Evolutionary conservation across 2,888 invertebrate species (phyloP).

Genomic region (Luperina nickerlii): DNA sequence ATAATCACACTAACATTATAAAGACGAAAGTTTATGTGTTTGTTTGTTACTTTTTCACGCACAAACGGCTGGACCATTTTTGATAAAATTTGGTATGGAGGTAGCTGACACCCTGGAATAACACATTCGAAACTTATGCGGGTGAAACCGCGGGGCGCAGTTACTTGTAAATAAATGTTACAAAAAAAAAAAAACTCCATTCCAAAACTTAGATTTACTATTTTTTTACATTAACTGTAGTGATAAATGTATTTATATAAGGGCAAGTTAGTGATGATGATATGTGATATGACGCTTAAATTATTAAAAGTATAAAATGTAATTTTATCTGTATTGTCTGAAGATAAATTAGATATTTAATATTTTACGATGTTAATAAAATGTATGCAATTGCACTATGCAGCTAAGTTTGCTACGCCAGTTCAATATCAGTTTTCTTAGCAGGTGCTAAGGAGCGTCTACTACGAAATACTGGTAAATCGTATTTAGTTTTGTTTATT

Average conservation of each 20-base stretch:
- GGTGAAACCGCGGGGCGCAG: too few species aligned
- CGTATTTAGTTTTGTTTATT: background rate
- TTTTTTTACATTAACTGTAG: too few species aligned
- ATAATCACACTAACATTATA: background rate
- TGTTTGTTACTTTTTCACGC: too few species aligned
- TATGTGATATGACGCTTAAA: background rate
- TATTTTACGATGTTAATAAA: background rate
- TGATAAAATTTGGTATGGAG: too few species aligned
- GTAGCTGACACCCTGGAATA: too few species aligned
- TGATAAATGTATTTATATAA: too few species aligned
- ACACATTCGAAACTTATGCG: too few species aligned
- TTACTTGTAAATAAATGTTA: background rate
- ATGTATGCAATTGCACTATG: background rate
- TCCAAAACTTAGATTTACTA: too few species aligned
- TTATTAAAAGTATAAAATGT: background rate
- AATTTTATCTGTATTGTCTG: background rate
- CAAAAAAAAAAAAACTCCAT: too few species aligned
- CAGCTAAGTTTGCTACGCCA: background rate
- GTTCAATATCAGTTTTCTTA: conserved; percentile 3
- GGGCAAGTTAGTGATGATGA: background rate
- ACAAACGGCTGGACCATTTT: too few species aligned
- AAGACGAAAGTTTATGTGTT: too few species aligned
- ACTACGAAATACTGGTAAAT: background rate
- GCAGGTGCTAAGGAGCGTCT: background rate
- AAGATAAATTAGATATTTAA: background rate